Evolutionary conservation across 2,113 vertebrate species (phyloP).

Genomic region (Pseudopipra pipra): DNA sequence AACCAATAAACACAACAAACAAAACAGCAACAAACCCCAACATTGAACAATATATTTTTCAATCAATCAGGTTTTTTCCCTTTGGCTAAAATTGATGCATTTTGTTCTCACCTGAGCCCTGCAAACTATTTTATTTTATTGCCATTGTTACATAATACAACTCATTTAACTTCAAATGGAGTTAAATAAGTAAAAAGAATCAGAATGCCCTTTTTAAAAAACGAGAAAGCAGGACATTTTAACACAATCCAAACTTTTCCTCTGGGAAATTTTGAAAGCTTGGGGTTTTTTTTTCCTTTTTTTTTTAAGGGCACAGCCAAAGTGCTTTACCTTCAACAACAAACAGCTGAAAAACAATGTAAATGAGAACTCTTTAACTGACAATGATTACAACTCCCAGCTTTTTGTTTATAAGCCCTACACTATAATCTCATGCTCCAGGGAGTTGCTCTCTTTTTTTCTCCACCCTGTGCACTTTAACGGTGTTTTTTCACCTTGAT

Average conservation of each 20-base stretch:
- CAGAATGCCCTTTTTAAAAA: background rate
- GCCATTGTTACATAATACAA: background rate
- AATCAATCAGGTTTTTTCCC: background rate
- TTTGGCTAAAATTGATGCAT: background rate
- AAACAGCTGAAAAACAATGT: background rate
- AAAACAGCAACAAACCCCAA: background rate
- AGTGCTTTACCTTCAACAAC: slow-evolving; percentile 11
- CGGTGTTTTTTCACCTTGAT: background rate
- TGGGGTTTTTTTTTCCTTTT: background rate
- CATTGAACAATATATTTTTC: background rate
- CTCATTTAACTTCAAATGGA: slow-evolving; percentile 31
- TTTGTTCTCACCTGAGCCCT: background rate
- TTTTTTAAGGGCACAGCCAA: background rate
- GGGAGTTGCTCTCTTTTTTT: background rate
- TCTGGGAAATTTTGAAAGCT: background rate
- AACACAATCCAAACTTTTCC: background rate
- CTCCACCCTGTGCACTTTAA: background rate
- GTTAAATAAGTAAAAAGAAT: background rate
- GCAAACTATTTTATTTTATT: slow-evolving; percentile 7
- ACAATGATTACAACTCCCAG: background rate
- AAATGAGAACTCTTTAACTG: slow-evolving; percentile 17
- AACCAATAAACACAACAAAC: background rate
- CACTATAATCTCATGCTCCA: background rate
- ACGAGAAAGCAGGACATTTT: background rate
- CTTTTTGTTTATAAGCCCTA: background rate